phyloP scores from a whole-genome alignment of 2,797 vertebrate genomes.

The Nothura maculosa region DNA sequence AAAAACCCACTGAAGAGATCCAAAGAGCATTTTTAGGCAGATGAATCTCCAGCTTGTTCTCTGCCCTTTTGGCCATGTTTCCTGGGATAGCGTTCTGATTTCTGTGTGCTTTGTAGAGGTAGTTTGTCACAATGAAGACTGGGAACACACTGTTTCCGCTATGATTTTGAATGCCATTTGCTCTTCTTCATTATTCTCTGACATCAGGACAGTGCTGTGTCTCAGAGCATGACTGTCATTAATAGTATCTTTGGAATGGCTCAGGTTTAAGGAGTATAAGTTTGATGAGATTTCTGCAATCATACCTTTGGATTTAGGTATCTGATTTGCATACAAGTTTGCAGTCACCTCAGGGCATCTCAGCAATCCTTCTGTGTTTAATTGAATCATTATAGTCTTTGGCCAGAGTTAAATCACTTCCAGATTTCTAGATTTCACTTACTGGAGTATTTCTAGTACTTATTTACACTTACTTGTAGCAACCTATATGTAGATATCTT shows the following conservation, averaged over 20 bases:
- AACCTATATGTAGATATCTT: background rate
- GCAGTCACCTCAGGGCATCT: background rate
- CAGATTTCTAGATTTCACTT: background rate
- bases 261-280: background rate
- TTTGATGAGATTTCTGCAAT: conserved; percentile 9
- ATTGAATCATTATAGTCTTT: background rate
- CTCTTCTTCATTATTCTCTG: background rate
- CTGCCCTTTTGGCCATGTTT: background rate
- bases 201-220: background rate
- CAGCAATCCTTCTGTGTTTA: background rate
- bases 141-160: background rate
- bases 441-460: background rate
- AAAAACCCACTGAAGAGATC: background rate
- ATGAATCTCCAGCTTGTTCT: background rate
- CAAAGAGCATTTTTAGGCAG: background rate
- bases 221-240: background rate
- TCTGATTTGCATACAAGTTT: background rate
- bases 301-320: background rate
- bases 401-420: background rate
- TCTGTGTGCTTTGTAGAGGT: background rate
- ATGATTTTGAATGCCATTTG: background rate
- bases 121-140: background rate
- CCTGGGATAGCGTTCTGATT: background rate
- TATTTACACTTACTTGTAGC: background rate
- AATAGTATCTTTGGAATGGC: background rate